Evolutionary conservation across 2,888 invertebrate genomes (phyloP).

Genomic region (Bedellia somnulentella): DNA sequence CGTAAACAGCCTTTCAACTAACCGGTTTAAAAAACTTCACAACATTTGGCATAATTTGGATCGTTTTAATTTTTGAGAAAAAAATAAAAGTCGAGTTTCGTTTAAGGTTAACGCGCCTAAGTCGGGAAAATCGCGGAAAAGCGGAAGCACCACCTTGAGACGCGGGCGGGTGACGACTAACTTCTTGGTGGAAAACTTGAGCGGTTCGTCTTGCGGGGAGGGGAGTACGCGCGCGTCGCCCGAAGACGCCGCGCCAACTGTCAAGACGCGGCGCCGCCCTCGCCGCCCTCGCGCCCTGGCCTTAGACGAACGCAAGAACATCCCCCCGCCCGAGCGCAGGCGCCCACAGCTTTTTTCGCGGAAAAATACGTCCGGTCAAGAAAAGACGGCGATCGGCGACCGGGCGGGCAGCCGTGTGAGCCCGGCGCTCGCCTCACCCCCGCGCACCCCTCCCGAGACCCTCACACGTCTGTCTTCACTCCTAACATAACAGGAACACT

Average conservation of each 20-base stretch:
- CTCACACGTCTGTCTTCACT: constrained; percentile 11
- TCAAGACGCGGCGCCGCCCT: constrained; percentile 51
- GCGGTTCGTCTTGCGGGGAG: constrained; percentile 59
- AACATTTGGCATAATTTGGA: too few relatives aligned
- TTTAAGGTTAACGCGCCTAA: constrained; percentile 11
- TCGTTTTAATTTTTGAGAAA: too few relatives aligned
- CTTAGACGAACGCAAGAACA: constrained; percentile 57
- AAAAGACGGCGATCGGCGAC: constrained; percentile 43
- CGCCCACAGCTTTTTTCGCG: constrained; percentile 58
- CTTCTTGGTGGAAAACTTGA: constrained; percentile 63
- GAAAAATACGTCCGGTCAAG: constrained; percentile 59
- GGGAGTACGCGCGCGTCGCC: constrained; percentile 55
- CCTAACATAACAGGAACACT: constrained; percentile 19
- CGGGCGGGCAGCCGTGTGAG: constrained; percentile 19
- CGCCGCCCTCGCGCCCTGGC: constrained; percentile 39
- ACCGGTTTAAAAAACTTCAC: too few relatives aligned
- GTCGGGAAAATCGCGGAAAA: constrained; percentile 24
- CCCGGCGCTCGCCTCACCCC: constrained; percentile 14
- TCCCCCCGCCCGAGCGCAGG: constrained; percentile 57
- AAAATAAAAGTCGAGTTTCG: constrained; percentile 10
- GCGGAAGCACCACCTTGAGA: constrained; percentile 57
- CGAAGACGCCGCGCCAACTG: constrained; percentile 60
- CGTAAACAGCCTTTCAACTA: constrained; percentile 13
- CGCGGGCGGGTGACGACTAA: constrained; percentile 62
- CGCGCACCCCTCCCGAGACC: constrained; percentile 15